These are phyloP conservation scores for Tolypeutes matacus DNA, from an alignment of 2,797 vertebrate genomes.

Conservation along the genomic window DNA sequence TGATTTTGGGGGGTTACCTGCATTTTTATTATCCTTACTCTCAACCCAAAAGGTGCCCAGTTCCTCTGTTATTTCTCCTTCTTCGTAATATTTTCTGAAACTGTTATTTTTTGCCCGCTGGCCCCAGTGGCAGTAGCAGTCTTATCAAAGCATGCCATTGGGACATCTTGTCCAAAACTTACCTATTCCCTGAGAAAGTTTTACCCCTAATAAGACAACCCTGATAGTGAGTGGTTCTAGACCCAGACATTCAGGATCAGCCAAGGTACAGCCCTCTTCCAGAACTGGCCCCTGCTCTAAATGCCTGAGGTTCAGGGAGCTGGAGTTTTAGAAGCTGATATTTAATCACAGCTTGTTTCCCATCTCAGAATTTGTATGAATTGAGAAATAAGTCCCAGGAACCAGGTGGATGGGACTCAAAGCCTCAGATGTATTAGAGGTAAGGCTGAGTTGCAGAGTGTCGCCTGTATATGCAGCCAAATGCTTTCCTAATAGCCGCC, in stretches of 20 bases:
- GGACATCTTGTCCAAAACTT: neutral
- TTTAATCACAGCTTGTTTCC: neutral
- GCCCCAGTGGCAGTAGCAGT: neutral
- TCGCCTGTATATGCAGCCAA: neutral
- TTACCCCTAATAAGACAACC: neutral
- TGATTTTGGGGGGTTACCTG: neutral
- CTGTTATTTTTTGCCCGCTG: neutral
- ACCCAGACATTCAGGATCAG: neutral
- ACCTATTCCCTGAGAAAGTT: neutral
- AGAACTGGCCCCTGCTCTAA: neutral
- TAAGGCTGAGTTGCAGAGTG: neutral
- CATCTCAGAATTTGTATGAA: neutral
- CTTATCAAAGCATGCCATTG: no score
- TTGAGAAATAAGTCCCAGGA: neutral
- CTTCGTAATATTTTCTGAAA: slow-evolving; percentile 38
- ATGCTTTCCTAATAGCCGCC: neutral
- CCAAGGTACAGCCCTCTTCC: neutral
- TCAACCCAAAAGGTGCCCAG: neutral
- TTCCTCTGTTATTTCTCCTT: neutral
- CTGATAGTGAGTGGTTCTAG: neutral
- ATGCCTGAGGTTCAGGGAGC: neutral
- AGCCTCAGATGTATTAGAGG: neutral
- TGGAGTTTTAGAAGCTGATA: neutral
- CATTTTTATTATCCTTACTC: neutral
- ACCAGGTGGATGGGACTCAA: neutral